A percentile compares a stretch with the other conserved stretches of the same genome.
Evolutionary conservation across 2,113 vertebrate species (phyloP).

Genomic region (Taxidea taxus): DNA sequence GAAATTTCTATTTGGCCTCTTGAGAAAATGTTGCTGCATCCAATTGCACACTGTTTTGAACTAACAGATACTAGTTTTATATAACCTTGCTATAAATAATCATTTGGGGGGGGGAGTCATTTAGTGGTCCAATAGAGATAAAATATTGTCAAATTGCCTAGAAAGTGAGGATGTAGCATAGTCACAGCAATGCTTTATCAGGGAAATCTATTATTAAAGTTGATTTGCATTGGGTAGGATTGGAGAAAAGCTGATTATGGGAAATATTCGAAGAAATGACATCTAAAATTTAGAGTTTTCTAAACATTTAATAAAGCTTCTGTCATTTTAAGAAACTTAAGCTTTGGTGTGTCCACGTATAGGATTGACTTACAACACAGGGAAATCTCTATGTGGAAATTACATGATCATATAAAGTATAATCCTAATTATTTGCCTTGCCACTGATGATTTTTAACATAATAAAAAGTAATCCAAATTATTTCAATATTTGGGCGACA

Average conservation of each 20-base stretch:
- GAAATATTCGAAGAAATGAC: background rate
- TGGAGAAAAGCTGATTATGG: background rate
- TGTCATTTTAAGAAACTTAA: background rate
- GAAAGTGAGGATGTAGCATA: background rate
- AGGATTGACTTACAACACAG: background rate
- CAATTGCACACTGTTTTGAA: background rate
- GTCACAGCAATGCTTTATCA: background rate
- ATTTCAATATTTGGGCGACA: background rate
- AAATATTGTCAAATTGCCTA: background rate
- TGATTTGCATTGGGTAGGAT: background rate
- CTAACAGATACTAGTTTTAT: background rate
- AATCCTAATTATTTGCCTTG: background rate
- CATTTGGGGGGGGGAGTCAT: background rate
- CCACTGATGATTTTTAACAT: background rate
- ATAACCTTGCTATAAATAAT: background rate
- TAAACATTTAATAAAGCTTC: background rate
- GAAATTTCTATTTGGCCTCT: background rate
- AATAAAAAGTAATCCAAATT: conserved; percentile 8
- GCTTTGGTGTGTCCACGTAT: background rate
- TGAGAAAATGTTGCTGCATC: background rate
- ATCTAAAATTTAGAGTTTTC: background rate
- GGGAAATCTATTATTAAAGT: background rate
- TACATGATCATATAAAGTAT: background rate
- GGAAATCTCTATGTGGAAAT: background rate
- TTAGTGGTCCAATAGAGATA: background rate